Conservation (phyloP, 2,113 vertebrate species). For the Cathartes aura region DNA sequence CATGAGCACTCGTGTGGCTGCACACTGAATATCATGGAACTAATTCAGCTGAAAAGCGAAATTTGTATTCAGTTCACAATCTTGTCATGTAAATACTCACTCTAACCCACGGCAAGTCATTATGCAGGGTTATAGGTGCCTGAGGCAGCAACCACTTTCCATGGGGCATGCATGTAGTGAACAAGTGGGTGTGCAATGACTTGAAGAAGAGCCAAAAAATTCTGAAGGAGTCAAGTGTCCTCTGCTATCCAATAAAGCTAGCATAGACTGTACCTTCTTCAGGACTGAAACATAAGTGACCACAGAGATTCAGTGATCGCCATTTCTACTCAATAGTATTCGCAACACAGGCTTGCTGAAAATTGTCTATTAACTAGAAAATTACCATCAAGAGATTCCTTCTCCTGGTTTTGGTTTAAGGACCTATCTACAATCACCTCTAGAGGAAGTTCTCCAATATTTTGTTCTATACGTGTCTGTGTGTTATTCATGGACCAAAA, state of each 20-base stretch:
- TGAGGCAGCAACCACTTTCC: not conserved
- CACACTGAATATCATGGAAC: not conserved
- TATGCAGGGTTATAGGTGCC: not conserved
- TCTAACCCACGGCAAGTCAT: not conserved
- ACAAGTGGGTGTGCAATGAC: not conserved
- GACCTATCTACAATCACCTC: not conserved
- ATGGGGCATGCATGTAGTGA: not conserved
- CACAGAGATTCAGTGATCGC: not conserved
- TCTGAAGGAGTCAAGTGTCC: not conserved
- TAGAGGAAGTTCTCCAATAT: not conserved
- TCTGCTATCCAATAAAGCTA: not conserved
- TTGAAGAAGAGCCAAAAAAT: not conserved
- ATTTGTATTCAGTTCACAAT: not conserved
- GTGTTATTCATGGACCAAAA: not conserved
- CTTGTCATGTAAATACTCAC: not conserved
- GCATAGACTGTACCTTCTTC: not conserved
- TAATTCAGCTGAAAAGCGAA: not conserved
- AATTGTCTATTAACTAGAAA: not conserved
- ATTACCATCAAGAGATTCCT: not conserved
- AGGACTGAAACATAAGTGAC: not conserved
- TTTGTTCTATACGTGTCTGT: not conserved
- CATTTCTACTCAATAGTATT: not conserved
- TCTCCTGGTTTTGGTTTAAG: not conserved
- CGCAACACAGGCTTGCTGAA: not conserved
- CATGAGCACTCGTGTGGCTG: not conserved